These are phyloP conservation scores for Cyanoramphus novaezelandiae DNA, from an alignment of 2,113 vertebrate genomes.

Conservation along the genomic window DNA sequence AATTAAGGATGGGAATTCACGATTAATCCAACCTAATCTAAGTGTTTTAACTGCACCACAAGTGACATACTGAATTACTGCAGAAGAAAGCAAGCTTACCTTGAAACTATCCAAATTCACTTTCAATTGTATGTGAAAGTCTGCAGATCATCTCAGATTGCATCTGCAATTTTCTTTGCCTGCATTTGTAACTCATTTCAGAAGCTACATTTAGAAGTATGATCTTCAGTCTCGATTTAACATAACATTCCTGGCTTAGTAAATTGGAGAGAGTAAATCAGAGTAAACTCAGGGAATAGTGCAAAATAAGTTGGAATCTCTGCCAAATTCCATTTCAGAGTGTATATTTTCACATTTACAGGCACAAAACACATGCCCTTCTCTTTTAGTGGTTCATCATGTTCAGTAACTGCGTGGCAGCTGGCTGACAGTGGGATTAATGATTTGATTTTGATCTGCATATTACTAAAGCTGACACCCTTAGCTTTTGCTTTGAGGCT, in stretches of 20 bases:
- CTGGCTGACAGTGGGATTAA: slow-evolving; percentile 3
- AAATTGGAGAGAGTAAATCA: not conserved
- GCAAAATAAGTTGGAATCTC: not conserved
- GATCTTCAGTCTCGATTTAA: not conserved
- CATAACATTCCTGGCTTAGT: not conserved
- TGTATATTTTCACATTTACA: not conserved
- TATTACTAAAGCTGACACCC: not conserved
- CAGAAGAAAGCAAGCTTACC: not conserved
- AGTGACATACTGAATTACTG: not conserved
- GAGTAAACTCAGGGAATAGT: not conserved
- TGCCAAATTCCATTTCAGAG: not conserved
- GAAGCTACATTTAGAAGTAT: not conserved
- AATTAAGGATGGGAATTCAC: not conserved
- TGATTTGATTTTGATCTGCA: not conserved
- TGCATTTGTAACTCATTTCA: not conserved
- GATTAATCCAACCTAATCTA: not conserved
- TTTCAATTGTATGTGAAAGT: not conserved
- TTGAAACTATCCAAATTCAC: not conserved
- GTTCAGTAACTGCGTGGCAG: slow-evolving; percentile 1
- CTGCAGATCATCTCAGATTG: not conserved
- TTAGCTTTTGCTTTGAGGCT: slow-evolving; percentile 10
- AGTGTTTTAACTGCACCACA: not conserved
- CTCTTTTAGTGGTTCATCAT: not conserved
- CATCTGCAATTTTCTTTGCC: not conserved
- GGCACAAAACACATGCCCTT: not conserved